Evolutionary conservation across 2,888 invertebrate species (phyloP).

Genomic region (Leptarthrus brevirostris): DNA sequence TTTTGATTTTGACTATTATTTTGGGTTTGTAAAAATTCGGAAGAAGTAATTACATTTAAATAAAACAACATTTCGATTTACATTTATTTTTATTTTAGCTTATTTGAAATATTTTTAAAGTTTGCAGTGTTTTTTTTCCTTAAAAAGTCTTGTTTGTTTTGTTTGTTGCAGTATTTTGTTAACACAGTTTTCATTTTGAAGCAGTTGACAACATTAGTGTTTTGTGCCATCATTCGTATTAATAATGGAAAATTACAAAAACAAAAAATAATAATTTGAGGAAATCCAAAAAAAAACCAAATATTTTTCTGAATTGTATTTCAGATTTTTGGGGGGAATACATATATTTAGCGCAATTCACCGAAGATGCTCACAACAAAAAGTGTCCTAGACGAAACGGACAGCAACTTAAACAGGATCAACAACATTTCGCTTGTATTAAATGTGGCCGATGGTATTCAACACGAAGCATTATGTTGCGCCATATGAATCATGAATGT

Average conservation of each 20-base stretch:
- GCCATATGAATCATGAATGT: conserved; percentile 60
- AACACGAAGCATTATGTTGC: conserved; percentile 58
- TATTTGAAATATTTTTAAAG: neutral
- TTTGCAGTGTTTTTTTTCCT: conserved; percentile 22
- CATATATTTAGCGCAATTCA: conserved; percentile 56
- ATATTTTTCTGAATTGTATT: conserved; percentile 50
- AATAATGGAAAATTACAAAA: conserved; percentile 22
- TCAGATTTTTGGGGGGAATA: conserved; percentile 57
- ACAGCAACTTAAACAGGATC: conserved; percentile 25
- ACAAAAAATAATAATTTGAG: conserved; percentile 1
- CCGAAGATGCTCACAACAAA: conserved; percentile 51
- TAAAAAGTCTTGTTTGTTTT: neutral
- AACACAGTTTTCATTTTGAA: neutral
- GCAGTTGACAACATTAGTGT: neutral
- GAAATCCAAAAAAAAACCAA: conserved; percentile 5
- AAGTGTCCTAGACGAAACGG: conserved; percentile 51
- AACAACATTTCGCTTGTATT: conserved; percentile 53
- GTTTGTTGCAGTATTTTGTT: neutral
- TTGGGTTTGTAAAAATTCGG: too few species aligned
- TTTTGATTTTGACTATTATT: too few species aligned
- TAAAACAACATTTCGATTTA: too few species aligned
- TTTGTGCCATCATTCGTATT: conserved; percentile 5
- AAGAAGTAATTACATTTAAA: too few species aligned
- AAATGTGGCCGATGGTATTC: conserved; percentile 59
- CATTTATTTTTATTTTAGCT: too few species aligned